Evolutionary conservation across 1,140 invertebrate species (phyloP).

Genomic region (Ditylenchus dipsaci): DNA sequence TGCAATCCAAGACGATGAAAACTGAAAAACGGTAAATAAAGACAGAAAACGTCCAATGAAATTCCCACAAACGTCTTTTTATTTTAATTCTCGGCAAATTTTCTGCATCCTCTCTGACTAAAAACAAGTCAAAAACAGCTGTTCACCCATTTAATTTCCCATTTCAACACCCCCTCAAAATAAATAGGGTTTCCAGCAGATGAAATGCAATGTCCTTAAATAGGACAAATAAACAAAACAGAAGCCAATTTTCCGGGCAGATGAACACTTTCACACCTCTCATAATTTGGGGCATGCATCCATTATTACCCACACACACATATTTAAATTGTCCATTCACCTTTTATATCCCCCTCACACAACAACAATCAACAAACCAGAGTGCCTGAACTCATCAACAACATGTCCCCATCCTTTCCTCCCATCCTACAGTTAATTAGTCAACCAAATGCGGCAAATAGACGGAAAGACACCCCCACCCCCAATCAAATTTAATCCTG

Average conservation of each 20-base stretch:
- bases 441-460: not conserved
- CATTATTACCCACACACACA: not conserved
- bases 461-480: not conserved
- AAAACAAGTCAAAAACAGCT: no score
- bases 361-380: not conserved
- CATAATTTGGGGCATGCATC: not conserved
- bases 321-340: not conserved
- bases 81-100: no score
- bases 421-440: not conserved
- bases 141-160: no score
- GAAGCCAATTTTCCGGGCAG: conserved; percentile 1
- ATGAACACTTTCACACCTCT: not conserved
- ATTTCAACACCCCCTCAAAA: no score
- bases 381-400: not conserved
- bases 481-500: not conserved
- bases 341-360: not conserved
- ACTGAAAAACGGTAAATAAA: no score
- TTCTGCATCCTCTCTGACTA: no score
- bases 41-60: no score
- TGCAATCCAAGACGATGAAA: no score
- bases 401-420: not conserved
- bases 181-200: no score
- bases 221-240: not conserved
- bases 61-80: no score
- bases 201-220: no score